Conservation (phyloP, 2,888 invertebrate species). For the Dicranocentrus wangi region DNA sequence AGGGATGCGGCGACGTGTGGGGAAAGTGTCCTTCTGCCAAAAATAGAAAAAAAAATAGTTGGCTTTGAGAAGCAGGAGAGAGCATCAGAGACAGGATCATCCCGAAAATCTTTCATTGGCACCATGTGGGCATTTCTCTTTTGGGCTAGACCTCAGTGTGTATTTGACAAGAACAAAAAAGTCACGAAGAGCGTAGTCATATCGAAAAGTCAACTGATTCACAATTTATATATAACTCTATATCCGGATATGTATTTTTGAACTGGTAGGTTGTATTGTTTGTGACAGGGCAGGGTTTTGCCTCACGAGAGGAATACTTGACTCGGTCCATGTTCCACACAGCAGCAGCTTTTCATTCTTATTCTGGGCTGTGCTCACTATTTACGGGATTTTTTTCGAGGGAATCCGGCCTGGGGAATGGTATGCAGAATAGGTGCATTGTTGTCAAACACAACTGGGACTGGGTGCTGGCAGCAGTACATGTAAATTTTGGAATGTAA, state of each 20-base stretch:
- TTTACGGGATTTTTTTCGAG: no score
- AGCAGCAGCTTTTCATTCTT: background rate
- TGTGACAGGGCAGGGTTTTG: no score
- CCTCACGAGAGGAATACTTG: no score
- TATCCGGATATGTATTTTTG: no score
- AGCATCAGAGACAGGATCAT: background rate
- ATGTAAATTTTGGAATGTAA: no score
- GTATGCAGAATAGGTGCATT: background rate
- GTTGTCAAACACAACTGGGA: no score
- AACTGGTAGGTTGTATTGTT: no score
- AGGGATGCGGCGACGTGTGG: no score
- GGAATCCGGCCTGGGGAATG: no score
- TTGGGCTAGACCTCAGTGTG: background rate
- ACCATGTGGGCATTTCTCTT: conserved; percentile 14
- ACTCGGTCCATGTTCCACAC: background rate
- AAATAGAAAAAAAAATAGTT: conserved; percentile 22
- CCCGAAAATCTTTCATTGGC: conserved; percentile 21
- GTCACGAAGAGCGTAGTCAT: conserved; percentile 9
- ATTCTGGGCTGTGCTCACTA: background rate
- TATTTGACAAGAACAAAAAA: conserved; percentile 4
- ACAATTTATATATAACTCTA: no score
- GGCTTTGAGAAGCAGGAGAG: background rate
- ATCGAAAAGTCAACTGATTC: conserved; percentile 2
- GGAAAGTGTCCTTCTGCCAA: conserved; percentile 10
- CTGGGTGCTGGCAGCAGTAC: no score